A percentile compares a stretch with the other conserved stretches of the same genome.
Conservation (phyloP, 2,888 invertebrate species). For the Caenorhabditis uteleia region DNA sequence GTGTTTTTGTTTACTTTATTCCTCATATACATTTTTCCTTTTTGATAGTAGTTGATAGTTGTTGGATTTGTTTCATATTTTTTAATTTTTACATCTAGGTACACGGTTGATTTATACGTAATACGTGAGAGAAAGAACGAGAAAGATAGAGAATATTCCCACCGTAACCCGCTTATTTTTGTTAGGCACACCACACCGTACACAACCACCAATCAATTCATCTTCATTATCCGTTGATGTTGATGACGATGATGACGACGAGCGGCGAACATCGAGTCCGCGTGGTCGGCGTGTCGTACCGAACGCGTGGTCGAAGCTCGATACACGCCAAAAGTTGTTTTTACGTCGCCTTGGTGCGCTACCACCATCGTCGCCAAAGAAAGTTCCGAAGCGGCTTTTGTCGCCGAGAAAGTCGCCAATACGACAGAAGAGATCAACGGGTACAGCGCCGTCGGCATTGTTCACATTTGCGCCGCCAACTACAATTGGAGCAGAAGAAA, state of each 20-base stretch:
- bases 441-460: background rate
- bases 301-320: conserved; percentile 22
- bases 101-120: too few species aligned
- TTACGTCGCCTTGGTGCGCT: conserved; percentile 30
- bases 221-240: background rate
- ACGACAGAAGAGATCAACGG: background rate
- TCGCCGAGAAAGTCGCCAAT: conserved; percentile 7
- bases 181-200: background rate
- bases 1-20: background rate
- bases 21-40: background rate
- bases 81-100: too few species aligned
- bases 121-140: too few species aligned
- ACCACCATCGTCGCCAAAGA: conserved; percentile 10
- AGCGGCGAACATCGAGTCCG: conserved; percentile 4
- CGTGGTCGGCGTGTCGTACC: conserved; percentile 23
- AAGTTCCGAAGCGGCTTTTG: background rate
- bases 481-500: background rate
- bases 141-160: too few species aligned
- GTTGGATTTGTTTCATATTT: background rate
- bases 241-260: background rate
- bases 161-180: too few species aligned
- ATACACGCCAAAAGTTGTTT: conserved; percentile 27
- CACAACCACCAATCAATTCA: background rate
- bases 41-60: background rate
- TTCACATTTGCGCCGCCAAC: background rate